Evolutionary conservation across 2,113 vertebrate species (phyloP).

Genomic region (Xenus cinereus): DNA sequence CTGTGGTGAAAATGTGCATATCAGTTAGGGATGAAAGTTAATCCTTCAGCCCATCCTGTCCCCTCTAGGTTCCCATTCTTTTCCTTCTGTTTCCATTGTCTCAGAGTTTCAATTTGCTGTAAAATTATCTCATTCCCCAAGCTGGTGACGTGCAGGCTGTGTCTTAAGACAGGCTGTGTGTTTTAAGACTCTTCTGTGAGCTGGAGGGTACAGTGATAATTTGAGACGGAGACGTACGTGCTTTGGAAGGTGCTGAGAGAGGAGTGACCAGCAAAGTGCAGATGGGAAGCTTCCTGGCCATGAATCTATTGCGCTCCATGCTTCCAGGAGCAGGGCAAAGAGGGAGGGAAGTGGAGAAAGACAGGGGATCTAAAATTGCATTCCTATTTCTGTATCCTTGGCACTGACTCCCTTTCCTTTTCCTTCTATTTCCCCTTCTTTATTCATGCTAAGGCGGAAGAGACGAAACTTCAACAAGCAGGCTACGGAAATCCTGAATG

Average conservation of each 20-base stretch:
- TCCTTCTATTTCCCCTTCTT: not conserved
- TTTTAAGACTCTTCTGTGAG: not conserved
- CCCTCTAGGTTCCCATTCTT: not conserved
- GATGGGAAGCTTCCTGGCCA: not conserved
- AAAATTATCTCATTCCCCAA: not conserved
- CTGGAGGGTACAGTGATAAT: not conserved
- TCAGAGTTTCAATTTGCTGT: not conserved
- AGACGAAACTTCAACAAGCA: constrained; percentile 99
- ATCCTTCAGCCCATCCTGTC: not conserved
- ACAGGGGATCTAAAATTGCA: not conserved
- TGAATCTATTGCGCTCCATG: not conserved
- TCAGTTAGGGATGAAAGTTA: not conserved
- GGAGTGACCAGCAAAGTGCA: not conserved
- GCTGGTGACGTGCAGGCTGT: not conserved
- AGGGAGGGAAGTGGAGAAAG: not conserved
- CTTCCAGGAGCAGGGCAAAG: not conserved
- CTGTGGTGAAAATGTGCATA: not conserved
- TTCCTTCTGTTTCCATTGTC: not conserved
- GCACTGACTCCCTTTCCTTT: constrained; percentile 32
- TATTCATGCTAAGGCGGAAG: constrained; percentile 84
- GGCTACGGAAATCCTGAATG: constrained; percentile 98
- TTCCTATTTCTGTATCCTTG: not conserved
- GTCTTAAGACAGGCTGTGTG: not conserved
- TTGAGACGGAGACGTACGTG: not conserved
- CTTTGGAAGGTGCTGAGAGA: not conserved